Base-by-base conservation (phyloP, 2,113 vertebrate species). In the Spea bombifrons region DNA sequence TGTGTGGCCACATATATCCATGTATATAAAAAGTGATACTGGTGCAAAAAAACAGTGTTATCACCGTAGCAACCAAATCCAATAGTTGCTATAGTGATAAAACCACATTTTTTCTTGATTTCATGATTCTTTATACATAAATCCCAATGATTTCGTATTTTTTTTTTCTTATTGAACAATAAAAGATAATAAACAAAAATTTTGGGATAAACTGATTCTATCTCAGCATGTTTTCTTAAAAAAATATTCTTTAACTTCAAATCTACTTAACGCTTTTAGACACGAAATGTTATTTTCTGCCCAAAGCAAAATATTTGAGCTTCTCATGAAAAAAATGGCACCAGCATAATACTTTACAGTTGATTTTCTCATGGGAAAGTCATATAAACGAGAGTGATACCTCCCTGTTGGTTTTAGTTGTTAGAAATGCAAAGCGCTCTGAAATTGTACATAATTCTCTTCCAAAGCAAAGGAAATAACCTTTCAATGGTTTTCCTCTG, bases 391-490 rank as follows among this genome's bases (percentile, higher is more conserved):
- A 90, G 90, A 92, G 81, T 93, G 91, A 94, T 92, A 92, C 88
- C 91, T 93, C 91, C 92, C 89, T 89, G 87, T 93, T 90, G 90
- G 91, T 87, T 94, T 90, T 91, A 87, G 86, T 83, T 86, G 90
- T 92, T 87, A 90, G 88, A 91, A 93, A 91, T 90, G 89, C 90
- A 93, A 89, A 92, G 89, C 89, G 93, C 87, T 90, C 88, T 91
- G 86, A 93, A 95, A 92, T 91, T 91, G 89, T 92, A 93, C 93
- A 93, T 94, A 94, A 94, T 94, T 95, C 87, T 86, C 89, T 93
- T 91, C 88, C 93, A 93, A 96, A 93, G 91, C 91, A 93, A 94
- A 93, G 90, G 92, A 96, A 96, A 95, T 96, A 88, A 90, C 92
- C 92, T 95, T 93, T 93, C 92, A 94, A 88, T 93, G 91, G 90